These are phyloP conservation scores for Ceraclea dissimilis DNA, from an alignment of 2,888 invertebrate genomes.

Conservation along the genomic window DNA sequence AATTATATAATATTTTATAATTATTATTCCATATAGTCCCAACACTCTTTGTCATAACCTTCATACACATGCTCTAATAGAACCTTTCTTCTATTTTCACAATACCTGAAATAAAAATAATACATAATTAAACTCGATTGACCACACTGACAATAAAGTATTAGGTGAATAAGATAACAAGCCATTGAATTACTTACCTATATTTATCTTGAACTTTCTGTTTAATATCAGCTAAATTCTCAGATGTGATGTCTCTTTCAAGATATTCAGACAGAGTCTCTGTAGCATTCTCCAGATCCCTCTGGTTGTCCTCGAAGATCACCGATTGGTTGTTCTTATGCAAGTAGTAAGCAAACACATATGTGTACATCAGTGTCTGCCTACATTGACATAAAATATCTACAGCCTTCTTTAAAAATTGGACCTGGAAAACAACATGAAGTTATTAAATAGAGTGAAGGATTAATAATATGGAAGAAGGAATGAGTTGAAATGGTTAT, in stretches of 20 bases:
- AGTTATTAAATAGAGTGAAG: too few relatives aligned
- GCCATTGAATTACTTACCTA: conserved; percentile 61
- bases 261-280: conserved; percentile 96
- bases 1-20: too few relatives aligned
- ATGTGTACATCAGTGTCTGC: conserved; percentile 98
- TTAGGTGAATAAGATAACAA: too few relatives aligned
- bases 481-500: too few relatives aligned
- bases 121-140: not conserved
- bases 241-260: conserved; percentile 95
- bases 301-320: conserved; percentile 98
- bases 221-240: conserved; percentile 94
- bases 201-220: conserved; percentile 98
- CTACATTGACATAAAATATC: conserved; percentile 95
- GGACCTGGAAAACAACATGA: conserved; percentile 67
- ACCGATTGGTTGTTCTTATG: conserved; percentile 97
- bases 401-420: conserved; percentile 96
- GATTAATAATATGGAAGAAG: too few relatives aligned
- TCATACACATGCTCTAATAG: conserved; percentile 96
- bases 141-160: too few relatives aligned
- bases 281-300: conserved; percentile 94
- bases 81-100: conserved; percentile 93
- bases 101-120: conserved; percentile 74
- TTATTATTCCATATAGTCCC: conserved; percentile 85
- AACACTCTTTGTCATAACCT: conserved; percentile 97
- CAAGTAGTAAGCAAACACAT: conserved; percentile 98